Conservation (phyloP, 2,113 vertebrate species). For the Neodontobutis hainanensis region DNA sequence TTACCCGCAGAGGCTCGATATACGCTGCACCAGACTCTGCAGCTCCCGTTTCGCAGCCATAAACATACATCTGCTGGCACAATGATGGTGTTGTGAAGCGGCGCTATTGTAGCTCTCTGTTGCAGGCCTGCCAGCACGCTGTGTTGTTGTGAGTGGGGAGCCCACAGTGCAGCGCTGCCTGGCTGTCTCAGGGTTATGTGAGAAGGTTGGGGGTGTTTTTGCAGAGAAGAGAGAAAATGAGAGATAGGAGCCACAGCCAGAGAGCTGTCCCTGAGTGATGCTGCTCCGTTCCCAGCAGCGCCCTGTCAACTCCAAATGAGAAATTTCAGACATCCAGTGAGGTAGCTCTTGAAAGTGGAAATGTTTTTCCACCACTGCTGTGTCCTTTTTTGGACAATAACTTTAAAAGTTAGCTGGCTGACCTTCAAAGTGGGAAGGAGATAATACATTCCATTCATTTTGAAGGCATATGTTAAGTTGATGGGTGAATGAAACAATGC, state of each 20-base stretch:
- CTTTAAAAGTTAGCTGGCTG: slow-evolving; percentile 76
- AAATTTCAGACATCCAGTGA: slow-evolving; percentile 72
- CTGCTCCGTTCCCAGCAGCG: slow-evolving; percentile 61
- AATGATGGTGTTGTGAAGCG: slow-evolving; percentile 30
- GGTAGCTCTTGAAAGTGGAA: slow-evolving; percentile 68
- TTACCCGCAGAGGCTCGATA: slow-evolving; percentile 10
- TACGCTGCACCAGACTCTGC: slow-evolving; percentile 6
- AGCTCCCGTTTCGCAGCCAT: background rate
- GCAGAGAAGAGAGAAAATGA: slow-evolving; percentile 61
- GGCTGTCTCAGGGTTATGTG: slow-evolving; percentile 59
- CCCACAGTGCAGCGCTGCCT: slow-evolving; percentile 49
- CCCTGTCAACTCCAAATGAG: slow-evolving; percentile 78
- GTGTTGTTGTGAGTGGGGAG: slow-evolving; percentile 60
- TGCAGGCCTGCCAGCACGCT: slow-evolving; percentile 58
- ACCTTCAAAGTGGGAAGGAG: slow-evolving; percentile 69
- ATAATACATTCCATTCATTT: slow-evolving; percentile 72
- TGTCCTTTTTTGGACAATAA: slow-evolving; percentile 66
- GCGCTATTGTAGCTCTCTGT: slow-evolving; percentile 51
- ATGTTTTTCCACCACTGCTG: slow-evolving; percentile 64
- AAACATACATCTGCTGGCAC: slow-evolving; percentile 55
- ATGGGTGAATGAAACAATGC: slow-evolving; percentile 66
- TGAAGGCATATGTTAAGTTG: slow-evolving; percentile 67
- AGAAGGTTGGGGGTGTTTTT: slow-evolving; percentile 60
- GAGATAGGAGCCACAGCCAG: slow-evolving; percentile 61
- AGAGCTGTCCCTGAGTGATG: slow-evolving; percentile 69